Base-by-base conservation (phyloP, 2,113 vertebrate species). In the Nasalis larvatus region DNA sequence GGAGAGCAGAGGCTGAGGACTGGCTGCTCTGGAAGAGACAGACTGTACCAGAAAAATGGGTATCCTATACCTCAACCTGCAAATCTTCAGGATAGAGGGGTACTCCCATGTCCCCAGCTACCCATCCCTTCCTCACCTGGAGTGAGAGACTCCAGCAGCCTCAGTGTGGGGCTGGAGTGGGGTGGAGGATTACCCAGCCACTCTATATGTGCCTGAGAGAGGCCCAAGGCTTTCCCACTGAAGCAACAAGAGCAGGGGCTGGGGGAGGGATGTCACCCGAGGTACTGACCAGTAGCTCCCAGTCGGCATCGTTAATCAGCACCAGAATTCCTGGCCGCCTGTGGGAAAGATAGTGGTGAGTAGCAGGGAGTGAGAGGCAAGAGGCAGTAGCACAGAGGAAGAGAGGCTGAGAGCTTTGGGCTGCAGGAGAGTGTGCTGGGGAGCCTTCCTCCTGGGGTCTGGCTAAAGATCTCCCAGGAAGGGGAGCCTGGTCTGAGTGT, bases 321-420 rank as follows among this genome's bases (percentile, higher is more conserved):
- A 99, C 99, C 97, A 99, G 98, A 96, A 99, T 99, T 88, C 99
- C 99, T 7, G 99, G 99, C 96, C 99, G 99, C 99, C 99, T 99
- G 99, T 96, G 98, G 98, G 98, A 94, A 96, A 98, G 96, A 98
- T 30, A 95, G 74, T 1, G 52, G 77, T 96, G 52, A 98, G 86
- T 25, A 78, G 91, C 42, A 73, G 74, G 68, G 60, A n/a, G 42
- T 1, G 17, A 47, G 35, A 78, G 69, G 68, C 12, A n/a, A 80
- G 49, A 45, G 73, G 45, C 4, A 1, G 37, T 1, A 0, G 37
- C 13, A 40, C 56, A 54, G 27, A 58, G 23, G 63, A 1, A 45
- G 25, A 42, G 66, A 63, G 25, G 82, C 45, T 42, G 11, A 40
- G 66, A 37, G 18, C 4, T 17, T 9, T 54, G 90, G 35, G 84